Percentiles rank a stretch among this genome's conserved stretches.
Evolutionary conservation across 2,888 invertebrate genomes (phyloP).

Genomic region (Agrochola circellaris): DNA sequence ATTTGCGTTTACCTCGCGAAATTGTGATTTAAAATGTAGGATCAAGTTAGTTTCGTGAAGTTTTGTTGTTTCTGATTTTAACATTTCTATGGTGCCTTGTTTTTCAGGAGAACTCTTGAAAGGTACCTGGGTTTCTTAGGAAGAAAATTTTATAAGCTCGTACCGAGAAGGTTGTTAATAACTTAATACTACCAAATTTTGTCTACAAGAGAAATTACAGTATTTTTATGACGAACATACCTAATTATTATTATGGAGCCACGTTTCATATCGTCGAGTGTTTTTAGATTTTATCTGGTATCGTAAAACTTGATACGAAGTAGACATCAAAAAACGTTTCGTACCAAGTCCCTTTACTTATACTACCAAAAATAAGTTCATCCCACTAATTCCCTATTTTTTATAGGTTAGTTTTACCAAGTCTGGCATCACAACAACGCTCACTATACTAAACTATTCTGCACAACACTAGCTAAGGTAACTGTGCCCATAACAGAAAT

Average conservation of each 20-base stretch:
- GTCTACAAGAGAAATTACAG: background rate
- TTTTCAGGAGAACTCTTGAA: background rate
- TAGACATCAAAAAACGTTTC: background rate
- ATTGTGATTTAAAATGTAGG: conserved; percentile 33
- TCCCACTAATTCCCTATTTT: background rate
- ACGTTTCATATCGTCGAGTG: background rate
- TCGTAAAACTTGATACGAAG: background rate
- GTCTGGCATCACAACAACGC: background rate
- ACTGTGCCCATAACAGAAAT: conserved; percentile 3
- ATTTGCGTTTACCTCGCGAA: conserved; percentile 27
- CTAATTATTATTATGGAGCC: background rate
- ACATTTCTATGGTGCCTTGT: background rate
- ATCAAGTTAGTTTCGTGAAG: conserved; percentile 1
- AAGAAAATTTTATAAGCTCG: too few relatives aligned
- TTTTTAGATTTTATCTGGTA: background rate
- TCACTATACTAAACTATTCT: background rate
- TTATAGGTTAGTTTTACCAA: background rate
- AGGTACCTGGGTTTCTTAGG: background rate
- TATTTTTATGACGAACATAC: background rate
- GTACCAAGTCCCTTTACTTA: background rate
- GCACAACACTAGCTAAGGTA: background rate
- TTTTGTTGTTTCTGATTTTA: conserved; percentile 8
- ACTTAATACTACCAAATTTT: background rate
- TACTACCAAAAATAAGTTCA: background rate
- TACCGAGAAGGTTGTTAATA: background rate